phyloP scores from a whole-genome alignment of 2,888 invertebrate species.

The Macroteleia sp. region DNA sequence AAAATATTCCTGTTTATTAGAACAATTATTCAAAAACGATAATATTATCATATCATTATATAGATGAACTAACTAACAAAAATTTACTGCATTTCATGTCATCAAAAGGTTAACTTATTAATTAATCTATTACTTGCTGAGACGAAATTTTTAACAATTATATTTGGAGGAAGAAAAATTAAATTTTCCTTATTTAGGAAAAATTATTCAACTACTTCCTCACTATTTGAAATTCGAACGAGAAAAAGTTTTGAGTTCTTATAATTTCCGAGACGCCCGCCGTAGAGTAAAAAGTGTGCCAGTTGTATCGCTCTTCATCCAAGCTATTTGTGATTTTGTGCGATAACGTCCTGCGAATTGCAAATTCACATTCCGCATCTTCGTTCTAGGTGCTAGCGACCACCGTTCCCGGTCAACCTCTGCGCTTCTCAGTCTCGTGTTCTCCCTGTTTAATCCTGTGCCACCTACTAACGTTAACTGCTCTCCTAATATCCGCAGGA shows the following conservation, averaged over 20 bases:
- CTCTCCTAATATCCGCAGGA: constrained; percentile 81
- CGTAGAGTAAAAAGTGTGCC: constrained; percentile 25
- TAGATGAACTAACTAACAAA: too few relatives aligned
- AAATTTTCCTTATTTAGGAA: too few relatives aligned
- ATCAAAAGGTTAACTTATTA: too few relatives aligned
- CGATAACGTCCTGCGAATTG: constrained; percentile 32
- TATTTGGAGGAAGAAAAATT: too few relatives aligned
- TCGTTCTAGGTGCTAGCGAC: constrained; percentile 17
- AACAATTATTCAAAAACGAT: too few relatives aligned
- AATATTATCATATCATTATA: too few relatives aligned
- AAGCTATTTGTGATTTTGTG: constrained; percentile 20
- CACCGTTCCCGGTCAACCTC: constrained; percentile 35
- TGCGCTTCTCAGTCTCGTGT: constrained; percentile 62
- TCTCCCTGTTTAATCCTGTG: constrained; percentile 78
- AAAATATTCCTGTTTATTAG: too few relatives aligned
- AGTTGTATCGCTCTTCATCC: constrained; percentile 22
- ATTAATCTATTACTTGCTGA: too few relatives aligned
- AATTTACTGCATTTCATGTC: too few relatives aligned
- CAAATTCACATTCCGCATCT: constrained; percentile 38
- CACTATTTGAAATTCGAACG: constrained; percentile 26
- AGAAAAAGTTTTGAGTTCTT: constrained; percentile 29
- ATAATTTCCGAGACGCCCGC: constrained; percentile 17
- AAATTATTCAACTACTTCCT: too few relatives aligned
- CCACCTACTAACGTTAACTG: constrained; percentile 78
- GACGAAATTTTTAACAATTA: too few relatives aligned